Conservation (phyloP, 1,140 invertebrate genomes). For the Bathynomus jamesi region DNA sequence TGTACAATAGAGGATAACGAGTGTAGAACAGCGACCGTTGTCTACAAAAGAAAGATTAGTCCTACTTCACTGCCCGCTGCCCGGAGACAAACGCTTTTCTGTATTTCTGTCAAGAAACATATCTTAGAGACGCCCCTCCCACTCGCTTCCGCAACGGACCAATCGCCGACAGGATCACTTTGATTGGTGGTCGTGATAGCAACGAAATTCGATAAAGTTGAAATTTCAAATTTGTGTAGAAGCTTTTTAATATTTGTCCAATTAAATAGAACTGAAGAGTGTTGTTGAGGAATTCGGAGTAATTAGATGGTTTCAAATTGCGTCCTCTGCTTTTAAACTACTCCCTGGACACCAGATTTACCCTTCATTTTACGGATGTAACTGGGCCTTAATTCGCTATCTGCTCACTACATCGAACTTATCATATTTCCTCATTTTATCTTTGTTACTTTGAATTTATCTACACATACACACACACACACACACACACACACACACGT, state of each 20-base stretch:
- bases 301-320: background rate
- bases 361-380: background rate
- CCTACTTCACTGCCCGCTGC: background rate
- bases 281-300: background rate
- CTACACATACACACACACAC: too few species aligned
- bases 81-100: background rate
- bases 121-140: background rate
- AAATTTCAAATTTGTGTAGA: slow-evolving; percentile 1
- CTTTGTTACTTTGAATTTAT: too few species aligned
- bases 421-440: too few species aligned
- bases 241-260: background rate
- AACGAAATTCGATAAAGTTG: background rate
- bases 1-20: too few species aligned
- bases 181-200: background rate
- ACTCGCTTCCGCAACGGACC: background rate
- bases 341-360: background rate
- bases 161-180: background rate
- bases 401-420: too few species aligned
- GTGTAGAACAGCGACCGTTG: too few species aligned
- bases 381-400: too few species aligned
- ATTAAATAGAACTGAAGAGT: background rate
- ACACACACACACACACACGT: too few species aligned
- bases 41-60: background rate
- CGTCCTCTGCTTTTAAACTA: background rate
- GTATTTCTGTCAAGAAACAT: background rate